Evolutionary conservation across 2,113 vertebrate genomes (phyloP).

Genomic region (Cinclus mexicanus): DNA sequence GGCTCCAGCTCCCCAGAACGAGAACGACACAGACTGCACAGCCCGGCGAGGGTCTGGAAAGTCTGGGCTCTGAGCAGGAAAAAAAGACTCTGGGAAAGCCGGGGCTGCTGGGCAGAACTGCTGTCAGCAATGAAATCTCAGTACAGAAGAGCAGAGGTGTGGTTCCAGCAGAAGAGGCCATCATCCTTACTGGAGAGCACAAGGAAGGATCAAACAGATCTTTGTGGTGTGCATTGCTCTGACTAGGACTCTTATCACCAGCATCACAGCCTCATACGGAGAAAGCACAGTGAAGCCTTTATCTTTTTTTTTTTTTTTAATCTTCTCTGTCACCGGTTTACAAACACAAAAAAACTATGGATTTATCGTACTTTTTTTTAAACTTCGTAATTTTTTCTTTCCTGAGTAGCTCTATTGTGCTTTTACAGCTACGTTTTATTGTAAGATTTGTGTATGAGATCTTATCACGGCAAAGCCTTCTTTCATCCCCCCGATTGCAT

Average conservation of each 20-base stretch:
- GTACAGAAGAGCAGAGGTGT: fast-evolving
- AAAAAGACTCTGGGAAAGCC: not conserved
- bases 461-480: not conserved
- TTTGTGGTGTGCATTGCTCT: not conserved
- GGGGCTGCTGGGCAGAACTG: not conserved
- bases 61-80: not conserved
- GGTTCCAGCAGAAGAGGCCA: fast-evolving
- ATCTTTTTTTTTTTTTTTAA: not conserved
- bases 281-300: not conserved
- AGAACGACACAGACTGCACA: not conserved
- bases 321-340: not conserved
- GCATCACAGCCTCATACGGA: not conserved
- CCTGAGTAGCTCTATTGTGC: not conserved
- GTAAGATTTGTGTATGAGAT: not conserved
- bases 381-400: not conserved
- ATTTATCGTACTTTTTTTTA: not conserved
- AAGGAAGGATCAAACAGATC: not conserved
- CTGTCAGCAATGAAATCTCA: not conserved
- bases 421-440: not conserved
- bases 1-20: fast-evolving
- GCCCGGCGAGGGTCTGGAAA: fast-evolving
- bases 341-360: not conserved
- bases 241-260: not conserved
- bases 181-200: not conserved
- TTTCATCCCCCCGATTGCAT: not conserved